phyloP scores from a whole-genome alignment of 2,113 vertebrate species.

The Marmota flaviventris region DNA sequence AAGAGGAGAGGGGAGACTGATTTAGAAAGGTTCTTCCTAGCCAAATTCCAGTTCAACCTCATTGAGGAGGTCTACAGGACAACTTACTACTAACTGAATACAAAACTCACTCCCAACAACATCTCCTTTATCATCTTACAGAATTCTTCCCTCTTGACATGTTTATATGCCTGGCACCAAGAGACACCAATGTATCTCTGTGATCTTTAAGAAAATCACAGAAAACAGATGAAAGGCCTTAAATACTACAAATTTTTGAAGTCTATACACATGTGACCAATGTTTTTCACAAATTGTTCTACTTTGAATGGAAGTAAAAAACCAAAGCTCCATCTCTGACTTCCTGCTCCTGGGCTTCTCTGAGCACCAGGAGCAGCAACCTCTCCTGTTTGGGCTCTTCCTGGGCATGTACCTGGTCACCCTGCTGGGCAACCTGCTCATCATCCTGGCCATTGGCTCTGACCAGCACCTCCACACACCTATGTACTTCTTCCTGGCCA shows the following conservation, averaged over 20 bases:
- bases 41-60: not conserved
- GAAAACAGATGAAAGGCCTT: not conserved
- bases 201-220: not conserved
- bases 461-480: constrained; percentile 60
- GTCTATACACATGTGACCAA: not conserved
- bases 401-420: constrained; percentile 52
- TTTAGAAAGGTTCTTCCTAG: not conserved
- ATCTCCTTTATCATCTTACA: not conserved
- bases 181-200: not conserved
- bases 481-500: constrained; percentile 78
- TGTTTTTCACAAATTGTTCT: not conserved
- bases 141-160: not conserved
- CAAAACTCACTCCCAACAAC: not conserved
- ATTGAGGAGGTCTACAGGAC: not conserved
- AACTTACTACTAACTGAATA: not conserved
- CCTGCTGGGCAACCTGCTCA: constrained; percentile 59
- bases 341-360: constrained; percentile 74
- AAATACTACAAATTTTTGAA: not conserved
- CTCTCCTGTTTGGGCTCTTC: constrained; percentile 64
- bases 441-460: constrained; percentile 38
- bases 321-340: not conserved
- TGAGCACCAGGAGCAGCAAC: not conserved
- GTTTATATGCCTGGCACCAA: not conserved
- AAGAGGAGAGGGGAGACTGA: not conserved
- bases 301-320: constrained; percentile 30